Evolutionary conservation across 2,113 vertebrate genomes (phyloP), one percentile per base, ranked within the genome.

Genomic region (Nettapus auritus): DNA sequence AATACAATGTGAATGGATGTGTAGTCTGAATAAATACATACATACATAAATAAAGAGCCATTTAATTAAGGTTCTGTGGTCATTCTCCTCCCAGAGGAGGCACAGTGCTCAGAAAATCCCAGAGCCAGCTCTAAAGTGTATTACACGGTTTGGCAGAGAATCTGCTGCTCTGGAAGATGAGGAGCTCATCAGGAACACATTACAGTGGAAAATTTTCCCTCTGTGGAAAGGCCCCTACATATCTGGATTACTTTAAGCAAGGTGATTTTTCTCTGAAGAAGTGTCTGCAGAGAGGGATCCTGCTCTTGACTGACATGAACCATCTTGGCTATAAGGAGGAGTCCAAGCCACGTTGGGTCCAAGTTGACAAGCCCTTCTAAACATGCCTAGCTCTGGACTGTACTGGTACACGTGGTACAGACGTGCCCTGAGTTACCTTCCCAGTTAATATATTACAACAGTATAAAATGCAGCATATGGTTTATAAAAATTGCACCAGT

Each of bases 1-100:
- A 95, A 93, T 93, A 92, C 94, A 96, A 93, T 92, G 93, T 36
- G 77, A 81, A 82, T 68, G 69, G 75, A 78, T 38, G 76, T 52
- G 56, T 10, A 2, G 50, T 70, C 42, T 60, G 55, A 64, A 86
- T 46, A 93, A 82, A 64, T 28, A 36, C n/a, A 50, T 19, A 69
- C 33, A 95, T 76, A 95, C 77, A 73, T 91, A 93, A 89, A 29
- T 71, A 81, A 87, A 94, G 25, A 42, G n/a, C 23, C 57, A 36
- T 52, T 74, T 75, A 42, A 92, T 94, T 86, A 86, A 60, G 69
- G 31, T 8, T 78, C 73, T 74, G n/a, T 4, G 6, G 13, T 36
- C 60, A 34, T 77, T 86, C 84, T 78, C 60, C 86, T 89, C 56
- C 28, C 29, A 89, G 77, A 82, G 55, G 55, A 77, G 28, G 25